phyloP scores from a whole-genome alignment of 2,797 vertebrate genomes.

The Betta splendens region DNA sequence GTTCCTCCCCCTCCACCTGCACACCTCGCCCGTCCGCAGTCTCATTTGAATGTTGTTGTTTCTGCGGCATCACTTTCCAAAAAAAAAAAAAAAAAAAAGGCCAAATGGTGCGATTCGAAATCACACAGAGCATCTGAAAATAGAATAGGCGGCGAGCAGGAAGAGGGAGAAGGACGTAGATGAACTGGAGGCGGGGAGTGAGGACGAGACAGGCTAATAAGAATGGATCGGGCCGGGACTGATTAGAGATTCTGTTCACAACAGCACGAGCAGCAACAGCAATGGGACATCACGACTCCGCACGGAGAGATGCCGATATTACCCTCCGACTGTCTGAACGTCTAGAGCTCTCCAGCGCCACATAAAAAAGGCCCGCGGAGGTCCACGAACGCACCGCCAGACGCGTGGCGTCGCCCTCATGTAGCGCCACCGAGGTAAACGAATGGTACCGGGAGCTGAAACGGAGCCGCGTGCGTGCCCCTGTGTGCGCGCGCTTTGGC shows the following conservation, averaged over 20 bases:
- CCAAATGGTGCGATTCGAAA: constrained; percentile 48
- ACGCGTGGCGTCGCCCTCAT: not conserved
- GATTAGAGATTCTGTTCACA: constrained; percentile 70
- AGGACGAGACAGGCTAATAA: constrained; percentile 26
- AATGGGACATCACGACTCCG: constrained; percentile 62
- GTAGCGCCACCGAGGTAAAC: no score
- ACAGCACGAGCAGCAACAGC: constrained; percentile 50
- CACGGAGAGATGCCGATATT: constrained; percentile 57
- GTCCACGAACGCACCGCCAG: not conserved
- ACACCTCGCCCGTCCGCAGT: constrained; percentile 55
- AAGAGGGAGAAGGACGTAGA: constrained; percentile 1
- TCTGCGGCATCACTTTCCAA: constrained; percentile 52
- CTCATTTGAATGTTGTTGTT: constrained; percentile 69
- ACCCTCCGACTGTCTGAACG: constrained; percentile 43
- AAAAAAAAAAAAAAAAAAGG: no score
- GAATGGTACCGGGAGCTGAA: constrained; percentile 34
- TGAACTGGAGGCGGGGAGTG: constrained; percentile 12
- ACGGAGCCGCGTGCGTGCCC: constrained; percentile 11
- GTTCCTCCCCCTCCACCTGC: constrained; percentile 28
- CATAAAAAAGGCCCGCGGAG: constrained; percentile 21
- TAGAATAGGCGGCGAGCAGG: not conserved
- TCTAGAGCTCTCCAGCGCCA: constrained; percentile 25
- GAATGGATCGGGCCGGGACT: constrained; percentile 52
- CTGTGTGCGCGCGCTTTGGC: constrained; percentile 63
- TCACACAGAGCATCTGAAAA: constrained; percentile 15